phyloP scores from a whole-genome alignment of 2,888 invertebrate genomes.

The Clitarchus hookeri region DNA sequence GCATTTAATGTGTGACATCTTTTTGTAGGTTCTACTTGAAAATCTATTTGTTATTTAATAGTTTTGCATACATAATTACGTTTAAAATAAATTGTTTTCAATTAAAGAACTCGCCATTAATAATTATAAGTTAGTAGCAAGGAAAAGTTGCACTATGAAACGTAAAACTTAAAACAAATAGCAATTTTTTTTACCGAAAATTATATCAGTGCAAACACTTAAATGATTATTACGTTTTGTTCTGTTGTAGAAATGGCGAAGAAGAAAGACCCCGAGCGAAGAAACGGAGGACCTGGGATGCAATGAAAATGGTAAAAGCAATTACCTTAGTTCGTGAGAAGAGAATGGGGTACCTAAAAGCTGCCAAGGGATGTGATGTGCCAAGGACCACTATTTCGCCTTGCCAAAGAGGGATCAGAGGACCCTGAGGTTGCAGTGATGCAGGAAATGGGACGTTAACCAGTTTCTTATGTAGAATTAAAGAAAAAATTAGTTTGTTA shows the following conservation, averaged over 20 bases:
- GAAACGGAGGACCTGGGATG: not conserved
- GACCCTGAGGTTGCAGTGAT: not conserved
- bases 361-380: not conserved
- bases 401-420: not conserved
- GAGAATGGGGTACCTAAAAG: not conserved
- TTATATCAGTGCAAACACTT: not conserved
- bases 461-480: not conserved
- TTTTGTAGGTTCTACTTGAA: no score
- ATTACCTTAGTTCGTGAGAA: slow-evolving; percentile 9
- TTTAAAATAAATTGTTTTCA: no score
- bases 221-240: not conserved
- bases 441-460: not conserved
- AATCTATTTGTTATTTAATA: no score
- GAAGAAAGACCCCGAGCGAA: not conserved
- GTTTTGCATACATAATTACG: no score
- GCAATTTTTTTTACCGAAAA: no score
- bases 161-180: no score
- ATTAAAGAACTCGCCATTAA: no score
- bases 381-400: not conserved
- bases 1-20: no score
- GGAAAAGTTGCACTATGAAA: no score
- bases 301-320: not conserved
- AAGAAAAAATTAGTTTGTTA: not conserved
- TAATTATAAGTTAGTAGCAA: no score
- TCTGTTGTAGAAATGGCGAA: not conserved